Base-by-base conservation (phyloP, 1,140 invertebrate species). In the Lutraria rhynchaena region DNA sequence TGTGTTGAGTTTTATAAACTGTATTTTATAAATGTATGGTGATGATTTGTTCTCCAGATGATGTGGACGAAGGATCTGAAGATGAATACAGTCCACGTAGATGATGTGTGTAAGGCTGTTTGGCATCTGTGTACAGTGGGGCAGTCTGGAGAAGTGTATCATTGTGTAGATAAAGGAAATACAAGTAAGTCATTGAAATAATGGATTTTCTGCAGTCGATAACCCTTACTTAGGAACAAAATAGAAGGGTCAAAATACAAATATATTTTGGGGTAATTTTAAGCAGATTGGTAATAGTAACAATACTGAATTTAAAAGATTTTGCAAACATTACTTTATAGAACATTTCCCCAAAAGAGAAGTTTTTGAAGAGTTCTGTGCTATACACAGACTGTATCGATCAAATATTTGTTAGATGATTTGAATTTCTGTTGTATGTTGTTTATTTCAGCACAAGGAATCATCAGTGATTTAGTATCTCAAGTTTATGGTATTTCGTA, bases 11-110 rank as follows among this genome's bases (percentile, higher is more conserved):
- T n/a, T n/a, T n/a, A n/a, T n/a, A n/a, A n/a, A n/a, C n/a, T n/a
- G n/a, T n/a, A n/a, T n/a, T 49, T 15, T 46, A 49, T 57, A 24
- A 19, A 15, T 15, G 13, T 11, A 35, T 19, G 0, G 46, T 51
- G 13, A 17, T 53, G 9, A 1, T 53, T 24, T 24, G 35, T 37
- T 33, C 11, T 57, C 24, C 58, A 92, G 91, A 93, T 98, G 55
- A 93, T 98, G 33, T 98, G 97, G 97, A 96, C 95, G 70, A 95
- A 95, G 49, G 95, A 96, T 75, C 93, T 98, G 63, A 95, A 95
- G 86, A 95, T 97, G 93, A 97, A 98, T 91, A 98, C 97, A 0
- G 95, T 98, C 46, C 96, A 98, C 91, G 96, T 97, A 0, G 91
- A 93, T 51, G 97, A 98, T 93, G 92, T 98, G 15, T 96, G 95